phyloP scores from a whole-genome alignment of 2,888 invertebrate genomes.

The Andrena dorsata region DNA sequence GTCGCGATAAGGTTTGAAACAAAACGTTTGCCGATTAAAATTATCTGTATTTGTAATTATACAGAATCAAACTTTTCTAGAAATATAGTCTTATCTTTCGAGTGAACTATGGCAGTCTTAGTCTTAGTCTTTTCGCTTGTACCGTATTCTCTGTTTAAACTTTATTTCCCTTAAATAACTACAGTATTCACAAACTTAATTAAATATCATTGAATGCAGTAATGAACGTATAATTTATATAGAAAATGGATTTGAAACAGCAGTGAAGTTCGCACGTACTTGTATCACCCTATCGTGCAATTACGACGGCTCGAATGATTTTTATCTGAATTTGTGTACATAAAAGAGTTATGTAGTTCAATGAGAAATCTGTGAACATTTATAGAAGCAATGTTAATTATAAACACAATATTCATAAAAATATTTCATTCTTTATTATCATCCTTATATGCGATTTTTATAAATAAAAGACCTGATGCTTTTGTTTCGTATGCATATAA shows the following conservation, averaged over 20 bases:
- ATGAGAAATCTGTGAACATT: conserved; percentile 20
- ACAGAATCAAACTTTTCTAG: conserved; percentile 14
- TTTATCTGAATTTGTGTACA: conserved; percentile 20
- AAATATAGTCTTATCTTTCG: conserved; percentile 6
- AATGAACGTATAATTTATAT: conserved; percentile 30
- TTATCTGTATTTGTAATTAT: conserved; percentile 14
- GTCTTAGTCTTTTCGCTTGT: conserved; percentile 30
- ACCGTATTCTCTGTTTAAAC: conserved; percentile 19
- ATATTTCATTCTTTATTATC: conserved; percentile 31
- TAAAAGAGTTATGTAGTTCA: conserved; percentile 38
- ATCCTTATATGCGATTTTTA: conserved; percentile 31
- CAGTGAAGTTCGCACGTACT: conserved; percentile 7
- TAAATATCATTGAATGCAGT: conserved; percentile 41
- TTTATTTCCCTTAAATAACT: conserved; percentile 43
- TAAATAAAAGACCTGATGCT: conserved; percentile 28
- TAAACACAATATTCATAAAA: conserved; percentile 37
- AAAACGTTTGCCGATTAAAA: conserved; percentile 9
- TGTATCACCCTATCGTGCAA: conserved; percentile 32
- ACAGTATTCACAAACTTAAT: conserved; percentile 53
- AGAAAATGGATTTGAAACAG: conserved; percentile 32
- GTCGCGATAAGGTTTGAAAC: conserved; percentile 9
- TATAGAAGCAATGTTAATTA: conserved; percentile 34
- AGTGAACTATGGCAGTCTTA: conserved; percentile 9
- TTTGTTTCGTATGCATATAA: conserved; percentile 22
- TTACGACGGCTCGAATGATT: conserved; percentile 25